Evolutionary conservation across 1,140 invertebrate species (phyloP).

Genomic region (Venturia canescens): DNA sequence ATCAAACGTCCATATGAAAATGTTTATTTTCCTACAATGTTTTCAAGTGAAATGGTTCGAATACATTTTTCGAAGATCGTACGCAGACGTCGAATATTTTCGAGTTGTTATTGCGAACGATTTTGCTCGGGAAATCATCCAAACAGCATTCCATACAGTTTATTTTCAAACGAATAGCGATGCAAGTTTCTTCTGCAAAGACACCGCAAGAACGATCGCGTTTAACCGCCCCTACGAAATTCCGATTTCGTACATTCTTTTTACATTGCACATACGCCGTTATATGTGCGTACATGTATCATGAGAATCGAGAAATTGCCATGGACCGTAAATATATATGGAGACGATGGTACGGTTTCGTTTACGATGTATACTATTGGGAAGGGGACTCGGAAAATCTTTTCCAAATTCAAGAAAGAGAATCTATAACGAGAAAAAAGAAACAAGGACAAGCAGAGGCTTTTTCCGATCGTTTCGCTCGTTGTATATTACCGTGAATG

Average conservation of each 20-base stretch:
- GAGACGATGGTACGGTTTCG: neutral
- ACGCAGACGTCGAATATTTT: no score
- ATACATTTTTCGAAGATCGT: no score
- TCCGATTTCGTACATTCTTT: neutral
- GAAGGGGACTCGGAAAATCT: neutral
- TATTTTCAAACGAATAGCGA: neutral
- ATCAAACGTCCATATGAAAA: no score
- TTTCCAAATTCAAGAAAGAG: neutral
- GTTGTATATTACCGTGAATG: neutral
- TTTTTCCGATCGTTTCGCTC: conserved; percentile 4
- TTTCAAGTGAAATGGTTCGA: no score
- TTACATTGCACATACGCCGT: neutral
- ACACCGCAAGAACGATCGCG: neutral
- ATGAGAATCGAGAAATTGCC: neutral
- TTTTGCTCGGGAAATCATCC: neutral
- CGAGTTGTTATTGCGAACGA: neutral
- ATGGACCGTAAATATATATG: neutral
- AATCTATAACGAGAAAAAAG: neutral
- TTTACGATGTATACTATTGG: neutral
- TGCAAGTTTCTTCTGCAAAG: conserved; percentile 2
- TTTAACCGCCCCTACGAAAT: neutral
- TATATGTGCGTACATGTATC: neutral
- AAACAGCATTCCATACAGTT: neutral
- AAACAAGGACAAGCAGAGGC: neutral
- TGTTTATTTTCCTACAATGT: no score